Evolutionary conservation across 2,888 invertebrate species (phyloP).

Genomic region (Nebria salina): DNA sequence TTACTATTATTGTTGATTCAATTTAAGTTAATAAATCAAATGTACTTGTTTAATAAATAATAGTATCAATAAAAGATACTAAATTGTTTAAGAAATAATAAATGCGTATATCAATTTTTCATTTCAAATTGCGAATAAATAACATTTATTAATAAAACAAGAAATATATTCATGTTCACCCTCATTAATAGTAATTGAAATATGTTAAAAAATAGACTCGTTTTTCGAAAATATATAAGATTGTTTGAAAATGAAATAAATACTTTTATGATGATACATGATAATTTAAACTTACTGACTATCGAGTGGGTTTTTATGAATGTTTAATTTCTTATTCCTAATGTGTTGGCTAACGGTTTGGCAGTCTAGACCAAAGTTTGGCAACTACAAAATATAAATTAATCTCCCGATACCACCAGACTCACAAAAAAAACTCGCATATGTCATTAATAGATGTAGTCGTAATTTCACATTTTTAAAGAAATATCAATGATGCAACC

Average conservation of each 20-base stretch:
- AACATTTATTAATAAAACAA: too few species aligned
- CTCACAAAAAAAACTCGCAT: background rate
- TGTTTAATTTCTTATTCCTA: background rate
- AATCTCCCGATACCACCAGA: background rate
- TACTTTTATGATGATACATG: background rate
- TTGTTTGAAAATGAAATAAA: background rate
- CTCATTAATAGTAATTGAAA: too few species aligned
- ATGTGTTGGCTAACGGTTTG: background rate
- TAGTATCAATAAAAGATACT: too few species aligned
- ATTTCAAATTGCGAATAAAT: too few species aligned
- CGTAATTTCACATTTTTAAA: background rate
- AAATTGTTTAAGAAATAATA: too few species aligned
- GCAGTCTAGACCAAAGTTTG: background rate
- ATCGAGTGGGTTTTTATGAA: conserved; percentile 1
- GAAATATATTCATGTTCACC: too few species aligned
- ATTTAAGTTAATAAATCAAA: too few species aligned
- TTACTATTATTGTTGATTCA: background rate
- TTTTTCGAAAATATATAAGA: background rate
- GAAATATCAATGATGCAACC: too few species aligned
- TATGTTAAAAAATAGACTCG: too few species aligned
- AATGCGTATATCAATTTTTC: too few species aligned
- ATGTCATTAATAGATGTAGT: background rate
- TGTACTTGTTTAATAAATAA: too few species aligned
- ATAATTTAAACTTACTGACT: background rate
- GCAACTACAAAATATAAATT: background rate